Evolutionary conservation across 1,140 invertebrate genomes (phyloP), one percentile per base, ranked within the genome.

Genomic region (Brachionus manjavacas): DNA sequence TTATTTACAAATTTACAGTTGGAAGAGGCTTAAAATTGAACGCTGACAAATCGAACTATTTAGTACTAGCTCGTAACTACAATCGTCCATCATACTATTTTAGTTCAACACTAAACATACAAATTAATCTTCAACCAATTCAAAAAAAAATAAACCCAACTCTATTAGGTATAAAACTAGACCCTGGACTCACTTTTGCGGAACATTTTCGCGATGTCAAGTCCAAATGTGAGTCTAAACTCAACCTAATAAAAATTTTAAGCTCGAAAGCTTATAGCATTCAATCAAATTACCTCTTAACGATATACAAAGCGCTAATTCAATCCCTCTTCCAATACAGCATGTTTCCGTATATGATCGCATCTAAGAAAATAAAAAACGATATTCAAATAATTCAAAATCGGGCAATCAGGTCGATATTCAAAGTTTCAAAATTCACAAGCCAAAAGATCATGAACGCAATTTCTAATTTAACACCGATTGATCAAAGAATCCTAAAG

Each of bases 11-110:
- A 41, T 72, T 72, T 16, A n/a, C 35, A 3, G 9, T 16, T 3
- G 39, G 39, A 41, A n/a, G 35, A 35, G 68, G 68, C 16, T 41
- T 72, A 39, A 72, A 72, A 72, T n/a, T 72, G n/a, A 72, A 72
- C 35, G 31, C n/a, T 14, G 14, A 72, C 3, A 72, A 72, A 14
- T 28, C 64, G 28, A 25, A 23, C 23, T 68, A 68, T 25, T 28
- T 68, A 25, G 20, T 28, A 9, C 8, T 68, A 9, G 64, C 64
- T 12, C 8, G 7, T 25, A 68, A 68, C 64, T 28, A 68, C 23
- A 68, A 68, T 25, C 20, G 25, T 12, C 20, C 64, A 11, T 14
- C 55, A n/a, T 60, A 60, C 23, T 16, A 60, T 25, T 60, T 60
- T 60, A 60, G n/a, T 60, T 14, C 64, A 68, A 28, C 4, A 28